Evolutionary conservation across 2,113 vertebrate species (phyloP), one percentile per base, ranked within the genome.

Genomic region (Alligator sinensis): DNA sequence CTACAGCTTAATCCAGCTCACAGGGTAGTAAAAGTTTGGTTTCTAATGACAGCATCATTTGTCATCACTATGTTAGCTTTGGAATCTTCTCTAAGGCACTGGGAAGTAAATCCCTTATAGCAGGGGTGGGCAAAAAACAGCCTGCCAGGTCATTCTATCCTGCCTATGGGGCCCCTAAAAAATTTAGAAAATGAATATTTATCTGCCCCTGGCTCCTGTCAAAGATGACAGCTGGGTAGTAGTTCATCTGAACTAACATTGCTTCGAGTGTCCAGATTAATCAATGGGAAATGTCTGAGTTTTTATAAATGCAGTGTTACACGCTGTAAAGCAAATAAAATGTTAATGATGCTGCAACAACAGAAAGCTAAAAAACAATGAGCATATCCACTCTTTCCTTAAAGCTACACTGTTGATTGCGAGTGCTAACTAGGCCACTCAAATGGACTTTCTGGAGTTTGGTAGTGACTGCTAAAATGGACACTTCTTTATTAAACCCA

Each of bases 291-390:
- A 82, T 4, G 70, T 19, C 4, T 1, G 59, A 61, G 87, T 16
- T 82, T 68, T 79, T 75, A 70, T 34, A 84, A 47, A 86, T 21
- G 77, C 10, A 76, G 13, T 15, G n/a, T 16, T 30, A 80, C n/a
- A 13, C 62, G n/a, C 83, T 87, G 28, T 16, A 91, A 9, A 58
- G 72, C 63, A 95, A 89, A 92, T 12, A 77, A 84, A 89, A 19
- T 18, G 58, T 27, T 30, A 80, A 80, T 62, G 34, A 62, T 47
- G 34, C 21, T 27, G 74, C 21, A 86, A 59, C 81, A 80, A 66
- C 17, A 55, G 57, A 4, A 81, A 19, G 17, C 7, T 86, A 82
- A 55, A 80, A 86, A 91, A 84, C 14, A 59, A 88, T 38, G 70
- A 74, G 24, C 1, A 27, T 89, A n/a, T 11, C 17, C 1, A 19